Evolutionary conservation across 2,888 invertebrate genomes (phyloP), one percentile per base, ranked within the genome.

Genomic region (Macropis europaea): DNA sequence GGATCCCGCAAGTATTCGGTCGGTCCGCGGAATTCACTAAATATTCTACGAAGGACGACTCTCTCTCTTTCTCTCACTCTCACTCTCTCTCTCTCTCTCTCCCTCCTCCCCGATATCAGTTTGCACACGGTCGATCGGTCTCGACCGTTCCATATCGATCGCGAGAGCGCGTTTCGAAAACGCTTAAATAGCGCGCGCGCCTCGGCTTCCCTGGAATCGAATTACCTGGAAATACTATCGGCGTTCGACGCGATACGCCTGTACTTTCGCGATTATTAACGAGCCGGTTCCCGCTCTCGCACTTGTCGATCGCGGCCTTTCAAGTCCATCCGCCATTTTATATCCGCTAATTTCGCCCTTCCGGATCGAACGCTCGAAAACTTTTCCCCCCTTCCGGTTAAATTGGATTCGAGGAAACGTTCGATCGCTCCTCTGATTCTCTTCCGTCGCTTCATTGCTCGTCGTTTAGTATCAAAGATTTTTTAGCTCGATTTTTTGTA

Each of bases 211-310:
- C 36, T n/a, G 50, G 54, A 62, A 72, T 72, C 72, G 72, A 71
- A 57, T 72, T 72, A 72, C 62, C 26, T 40, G 45, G 72, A 71
- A 70, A 70, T 62, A 63, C 56, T 62, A 62, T 62, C 62, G 56
- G 52, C 36, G 54, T 71, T n/a, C 62, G 71, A 71, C 45, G 50
- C 71, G 71, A 62, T 56, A 53, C 50, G 62, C 32, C 62, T 62
- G 57, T 71, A 57, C 62, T 62, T 57, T 53, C 7, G 30, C 72
- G 71, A 70, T 71, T 70, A 57, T 52, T 71, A 62, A 62, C 62
- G 45, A 61, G 34, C 22, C 64, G 32, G 48, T 40, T 34, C 43
- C 28, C 15, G 17, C 32, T 26, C 43, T 15, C 32, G 57, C 30
- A 22, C 40, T 56, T 56, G 61, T 48, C 64, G 64, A 63, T 63